Evolutionary conservation across 2,797 vertebrate species (phyloP).

Genomic region (Otolemur crassicaudatus): DNA sequence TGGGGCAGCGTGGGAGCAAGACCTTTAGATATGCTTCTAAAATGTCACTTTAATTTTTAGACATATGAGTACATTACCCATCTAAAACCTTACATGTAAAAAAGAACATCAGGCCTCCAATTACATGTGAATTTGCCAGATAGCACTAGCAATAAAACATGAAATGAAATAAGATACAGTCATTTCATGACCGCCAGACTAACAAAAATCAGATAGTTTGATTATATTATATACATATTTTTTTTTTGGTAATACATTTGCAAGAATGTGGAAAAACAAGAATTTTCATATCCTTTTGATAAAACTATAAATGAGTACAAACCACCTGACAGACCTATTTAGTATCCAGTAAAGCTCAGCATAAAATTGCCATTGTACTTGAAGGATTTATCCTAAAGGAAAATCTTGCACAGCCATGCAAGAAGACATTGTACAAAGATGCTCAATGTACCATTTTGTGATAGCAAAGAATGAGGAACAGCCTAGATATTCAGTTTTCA

Average conservation of each 20-base stretch:
- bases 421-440: not conserved
- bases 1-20: not conserved
- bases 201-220: constrained; percentile 28
- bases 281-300: not conserved
- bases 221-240: not conserved
- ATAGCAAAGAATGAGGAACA: not conserved
- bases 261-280: not conserved
- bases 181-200: not conserved
- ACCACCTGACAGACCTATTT: constrained; percentile 1
- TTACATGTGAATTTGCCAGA: not conserved
- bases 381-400: not conserved
- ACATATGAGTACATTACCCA: not conserved
- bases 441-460: not conserved
- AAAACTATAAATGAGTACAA: constrained; percentile 4
- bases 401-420: not conserved
- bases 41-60: constrained; percentile 12
- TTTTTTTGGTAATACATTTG: not conserved
- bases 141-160: not conserved
- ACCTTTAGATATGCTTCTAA: not conserved
- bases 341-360: not conserved
- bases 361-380: not conserved
- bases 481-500: not conserved
- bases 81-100: constrained; percentile 13
- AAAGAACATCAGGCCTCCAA: not conserved
- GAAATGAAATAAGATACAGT: not conserved